A percentile compares a stretch with the other conserved stretches of the same genome.
These are phyloP conservation scores for Drosophila paracracens DNA, from an alignment of 2,888 invertebrate species.

Conservation along the genomic window DNA sequence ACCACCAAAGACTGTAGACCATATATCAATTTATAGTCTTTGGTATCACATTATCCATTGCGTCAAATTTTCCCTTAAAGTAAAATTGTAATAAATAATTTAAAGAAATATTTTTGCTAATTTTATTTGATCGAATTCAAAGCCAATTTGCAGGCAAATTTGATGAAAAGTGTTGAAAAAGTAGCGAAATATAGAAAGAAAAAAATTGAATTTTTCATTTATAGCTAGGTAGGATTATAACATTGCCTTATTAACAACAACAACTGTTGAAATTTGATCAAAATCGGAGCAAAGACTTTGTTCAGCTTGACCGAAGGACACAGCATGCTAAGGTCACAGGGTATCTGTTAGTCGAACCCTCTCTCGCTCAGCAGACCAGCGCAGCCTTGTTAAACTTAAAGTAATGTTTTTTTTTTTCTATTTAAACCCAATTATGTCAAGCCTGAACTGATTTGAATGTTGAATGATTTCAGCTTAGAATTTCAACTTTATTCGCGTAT, in stretches of 20 bases:
- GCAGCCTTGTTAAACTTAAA: not conserved
- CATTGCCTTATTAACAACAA: not conserved
- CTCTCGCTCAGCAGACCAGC: not conserved
- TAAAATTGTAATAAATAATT: not conserved
- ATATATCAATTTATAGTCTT: no score
- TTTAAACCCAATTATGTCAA: not conserved
- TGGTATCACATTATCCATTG: not conserved
- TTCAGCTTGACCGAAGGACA: not conserved
- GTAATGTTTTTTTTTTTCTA: not conserved
- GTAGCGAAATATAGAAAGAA: not conserved
- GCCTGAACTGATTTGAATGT: not conserved
- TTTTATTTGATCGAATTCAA: not conserved
- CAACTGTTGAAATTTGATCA: not conserved
- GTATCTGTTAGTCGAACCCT: not conserved
- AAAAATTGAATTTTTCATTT: not conserved
- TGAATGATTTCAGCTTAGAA: not conserved
- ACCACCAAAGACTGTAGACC: no score
- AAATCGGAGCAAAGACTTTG: not conserved
- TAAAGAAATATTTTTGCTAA: not conserved
- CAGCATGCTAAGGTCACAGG: not conserved
- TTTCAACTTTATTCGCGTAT: not conserved
- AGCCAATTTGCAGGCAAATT: not conserved
- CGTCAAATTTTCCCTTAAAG: not conserved
- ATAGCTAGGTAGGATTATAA: not conserved
- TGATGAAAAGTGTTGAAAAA: not conserved